A percentile compares a stretch with the other conserved stretches of the same genome.
Conservation (phyloP, 2,888 invertebrate species). For the Oscheius sp. region DNA sequence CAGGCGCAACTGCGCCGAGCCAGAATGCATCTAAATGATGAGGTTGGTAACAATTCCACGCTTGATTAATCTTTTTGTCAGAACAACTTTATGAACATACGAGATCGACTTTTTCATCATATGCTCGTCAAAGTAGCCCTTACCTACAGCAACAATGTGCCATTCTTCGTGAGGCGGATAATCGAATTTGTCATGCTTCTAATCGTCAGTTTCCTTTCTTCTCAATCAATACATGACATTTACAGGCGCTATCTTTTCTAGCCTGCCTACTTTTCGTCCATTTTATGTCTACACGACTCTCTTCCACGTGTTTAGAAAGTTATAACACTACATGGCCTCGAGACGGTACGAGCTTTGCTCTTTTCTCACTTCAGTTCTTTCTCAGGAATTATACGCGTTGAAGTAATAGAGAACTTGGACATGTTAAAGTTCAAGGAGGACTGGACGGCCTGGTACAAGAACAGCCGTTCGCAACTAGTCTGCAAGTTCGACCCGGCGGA, state of each 20-base stretch:
- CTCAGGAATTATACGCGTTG: conserved; percentile 88
- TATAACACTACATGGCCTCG: conserved; percentile 46
- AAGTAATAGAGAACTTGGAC: conserved; percentile 79
- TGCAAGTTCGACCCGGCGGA: conserved; percentile 55
- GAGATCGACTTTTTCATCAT: conserved; percentile 77
- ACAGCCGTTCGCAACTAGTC: conserved; percentile 37
- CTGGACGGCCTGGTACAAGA: conserved; percentile 43
- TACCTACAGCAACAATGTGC: conserved; percentile 90
- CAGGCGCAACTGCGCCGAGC: conserved; percentile 12
- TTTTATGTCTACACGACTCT: conserved; percentile 89
- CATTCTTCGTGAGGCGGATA: conserved; percentile 83
- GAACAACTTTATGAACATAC: conserved; percentile 43
- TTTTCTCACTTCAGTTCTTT: no score
- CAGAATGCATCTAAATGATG: conserved; percentile 18
- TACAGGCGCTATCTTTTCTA: conserved; percentile 85
- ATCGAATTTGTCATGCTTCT: conserved; percentile 86
- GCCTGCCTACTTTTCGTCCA: conserved; percentile 94
- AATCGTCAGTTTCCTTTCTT: conserved; percentile 78
- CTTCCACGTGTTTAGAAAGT: conserved; percentile 89
- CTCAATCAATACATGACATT: conserved; percentile 41
- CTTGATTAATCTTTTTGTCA: neutral
- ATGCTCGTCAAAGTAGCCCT: conserved; percentile 91
- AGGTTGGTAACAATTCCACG: neutral
- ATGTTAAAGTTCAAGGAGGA: conserved; percentile 54
- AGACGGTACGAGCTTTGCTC: conserved; percentile 30